These are phyloP conservation scores for Glaucidium brasilianum DNA, from an alignment of 2,113 vertebrate genomes.

Conservation along the genomic window DNA sequence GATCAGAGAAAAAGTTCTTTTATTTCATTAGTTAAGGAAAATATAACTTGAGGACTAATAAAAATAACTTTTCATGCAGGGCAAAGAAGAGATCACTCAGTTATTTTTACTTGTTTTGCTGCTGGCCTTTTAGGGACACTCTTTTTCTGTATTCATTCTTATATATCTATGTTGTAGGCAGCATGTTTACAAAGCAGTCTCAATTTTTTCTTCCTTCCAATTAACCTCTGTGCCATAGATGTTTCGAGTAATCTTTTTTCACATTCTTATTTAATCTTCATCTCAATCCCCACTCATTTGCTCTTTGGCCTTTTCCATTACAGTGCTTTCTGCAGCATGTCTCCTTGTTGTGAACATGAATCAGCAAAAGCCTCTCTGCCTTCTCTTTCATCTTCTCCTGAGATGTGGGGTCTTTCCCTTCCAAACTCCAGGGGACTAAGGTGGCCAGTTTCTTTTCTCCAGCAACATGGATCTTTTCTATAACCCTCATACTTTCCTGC, in stretches of 20 bases:
- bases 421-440: background rate
- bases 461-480: background rate
- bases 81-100: background rate
- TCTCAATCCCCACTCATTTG: background rate
- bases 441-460: background rate
- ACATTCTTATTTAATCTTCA: background rate
- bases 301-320: background rate
- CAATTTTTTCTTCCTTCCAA: background rate
- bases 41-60: background rate
- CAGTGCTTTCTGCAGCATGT: background rate
- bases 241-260: background rate
- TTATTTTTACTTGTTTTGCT: background rate
- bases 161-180: background rate
- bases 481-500: background rate
- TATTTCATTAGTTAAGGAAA: background rate
- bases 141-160: background rate
- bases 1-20: background rate
- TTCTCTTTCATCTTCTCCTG: background rate
- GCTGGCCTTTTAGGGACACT: background rate
- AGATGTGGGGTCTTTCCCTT: background rate
- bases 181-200: background rate
- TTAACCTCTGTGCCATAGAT: background rate
- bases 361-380: background rate
- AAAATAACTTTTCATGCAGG: background rate
- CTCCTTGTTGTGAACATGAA: background rate